phyloP scores from a whole-genome alignment of 2,113 vertebrate species.

The Etheostoma cragini region DNA sequence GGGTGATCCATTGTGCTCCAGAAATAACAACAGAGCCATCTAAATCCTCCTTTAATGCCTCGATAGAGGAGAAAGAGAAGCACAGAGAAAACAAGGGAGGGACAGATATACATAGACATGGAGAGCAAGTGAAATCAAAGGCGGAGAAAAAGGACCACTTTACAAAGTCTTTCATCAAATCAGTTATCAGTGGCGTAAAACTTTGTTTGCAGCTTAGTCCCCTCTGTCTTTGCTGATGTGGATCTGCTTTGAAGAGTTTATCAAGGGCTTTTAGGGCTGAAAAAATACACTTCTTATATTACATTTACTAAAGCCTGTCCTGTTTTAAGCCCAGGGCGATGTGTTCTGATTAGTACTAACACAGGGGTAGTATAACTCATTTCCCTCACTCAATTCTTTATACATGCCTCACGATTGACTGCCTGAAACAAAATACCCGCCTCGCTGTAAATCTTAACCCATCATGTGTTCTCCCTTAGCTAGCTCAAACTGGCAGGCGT shows the following conservation, averaged over 20 bases:
- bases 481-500: constrained; percentile 24
- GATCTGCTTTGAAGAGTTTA: constrained; percentile 64
- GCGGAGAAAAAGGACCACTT: constrained; percentile 19
- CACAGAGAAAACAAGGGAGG: constrained; percentile 44
- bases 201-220: constrained; percentile 39
- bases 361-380: constrained; percentile 52
- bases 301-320: constrained; percentile 48
- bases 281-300: constrained; percentile 49
- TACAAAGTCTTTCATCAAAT: constrained; percentile 51
- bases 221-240: constrained; percentile 39
- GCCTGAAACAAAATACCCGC: constrained; percentile 57
- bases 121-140: constrained; percentile 53
- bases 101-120: constrained; percentile 38
- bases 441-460: constrained; percentile 50
- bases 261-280: constrained; percentile 45
- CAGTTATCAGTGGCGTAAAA: constrained; percentile 52
- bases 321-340: constrained; percentile 41
- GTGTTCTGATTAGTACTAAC: constrained; percentile 66
- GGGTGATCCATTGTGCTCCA: constrained; percentile 76
- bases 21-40: constrained; percentile 75
- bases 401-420: constrained; percentile 54
- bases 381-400: constrained; percentile 57
- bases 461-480: constrained; percentile 15
- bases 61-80: constrained; percentile 42
- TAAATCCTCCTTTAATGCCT: constrained; percentile 72